Evolutionary conservation across 2,888 invertebrate species (phyloP).

Genomic region (Pristionchus japonicus): DNA sequence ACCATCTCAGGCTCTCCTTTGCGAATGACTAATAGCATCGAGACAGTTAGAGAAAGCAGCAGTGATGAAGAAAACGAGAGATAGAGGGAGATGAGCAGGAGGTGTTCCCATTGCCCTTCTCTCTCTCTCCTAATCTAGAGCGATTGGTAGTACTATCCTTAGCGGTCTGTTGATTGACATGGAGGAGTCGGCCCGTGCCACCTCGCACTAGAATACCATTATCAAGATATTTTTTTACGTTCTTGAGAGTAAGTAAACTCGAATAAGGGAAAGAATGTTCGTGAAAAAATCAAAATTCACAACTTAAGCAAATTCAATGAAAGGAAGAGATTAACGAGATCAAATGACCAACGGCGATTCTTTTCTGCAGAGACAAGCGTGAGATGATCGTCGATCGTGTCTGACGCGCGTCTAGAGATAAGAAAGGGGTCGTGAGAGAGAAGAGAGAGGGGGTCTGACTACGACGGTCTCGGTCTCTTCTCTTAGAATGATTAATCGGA

Average conservation of each 20-base stretch:
- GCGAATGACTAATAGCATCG: no score
- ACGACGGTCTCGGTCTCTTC: neutral
- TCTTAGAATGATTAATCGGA: neutral
- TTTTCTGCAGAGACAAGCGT: neutral
- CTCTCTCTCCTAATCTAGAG: neutral
- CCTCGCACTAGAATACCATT: neutral
- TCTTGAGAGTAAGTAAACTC: neutral
- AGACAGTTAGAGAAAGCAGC: no score
- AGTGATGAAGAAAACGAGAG: no score
- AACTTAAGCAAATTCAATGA: neutral
- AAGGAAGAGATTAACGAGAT: neutral
- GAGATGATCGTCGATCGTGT: slow-evolving; percentile 10
- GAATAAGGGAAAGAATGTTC: neutral
- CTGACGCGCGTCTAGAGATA: slow-evolving; percentile 9
- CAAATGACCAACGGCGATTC: neutral
- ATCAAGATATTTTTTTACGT: neutral
- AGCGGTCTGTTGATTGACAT: neutral
- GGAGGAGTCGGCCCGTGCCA: neutral
- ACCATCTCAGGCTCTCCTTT: no score
- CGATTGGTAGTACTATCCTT: neutral
- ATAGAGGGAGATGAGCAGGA: no score
- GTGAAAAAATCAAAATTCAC: no score
- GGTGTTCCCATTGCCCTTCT: no score
- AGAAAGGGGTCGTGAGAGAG: neutral
- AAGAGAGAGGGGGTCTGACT: neutral